Conservation (phyloP, 2,113 vertebrate species). For the Micronycteris hirsuta region DNA sequence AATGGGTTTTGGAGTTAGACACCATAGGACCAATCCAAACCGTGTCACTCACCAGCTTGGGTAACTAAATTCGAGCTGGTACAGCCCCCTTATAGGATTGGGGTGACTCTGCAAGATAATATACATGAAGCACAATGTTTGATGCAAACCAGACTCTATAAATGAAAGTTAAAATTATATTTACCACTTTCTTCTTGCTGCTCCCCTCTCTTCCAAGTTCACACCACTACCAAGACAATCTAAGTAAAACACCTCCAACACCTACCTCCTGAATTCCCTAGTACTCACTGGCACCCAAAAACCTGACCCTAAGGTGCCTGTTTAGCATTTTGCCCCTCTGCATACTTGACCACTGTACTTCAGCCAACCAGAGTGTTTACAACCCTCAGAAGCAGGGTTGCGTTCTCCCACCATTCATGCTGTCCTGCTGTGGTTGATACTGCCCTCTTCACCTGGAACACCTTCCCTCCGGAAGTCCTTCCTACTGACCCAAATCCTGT, state of each 20-base stretch:
- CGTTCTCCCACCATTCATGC: neutral
- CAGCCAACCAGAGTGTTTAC: neutral
- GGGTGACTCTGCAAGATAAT: neutral
- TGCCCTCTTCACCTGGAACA: neutral
- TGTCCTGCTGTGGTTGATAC: neutral
- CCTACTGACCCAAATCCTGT: neutral
- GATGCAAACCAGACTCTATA: neutral
- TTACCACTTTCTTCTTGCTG: neutral
- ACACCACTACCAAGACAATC: neutral
- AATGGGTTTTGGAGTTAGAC: neutral
- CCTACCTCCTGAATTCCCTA: neutral
- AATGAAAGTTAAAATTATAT: neutral
- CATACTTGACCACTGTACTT: neutral
- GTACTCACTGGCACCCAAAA: neutral
- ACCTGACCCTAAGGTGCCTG: neutral
- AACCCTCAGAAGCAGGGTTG: neutral
- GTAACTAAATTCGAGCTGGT: neutral
- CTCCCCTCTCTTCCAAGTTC: neutral
- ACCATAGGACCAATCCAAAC: neutral
- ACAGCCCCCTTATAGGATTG: neutral
- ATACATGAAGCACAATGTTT: neutral
- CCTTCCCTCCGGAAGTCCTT: neutral
- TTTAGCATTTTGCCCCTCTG: neutral
- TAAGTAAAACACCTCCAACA: neutral
- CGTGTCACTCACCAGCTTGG: neutral